Conservation (phyloP, 2,113 vertebrate species). For the Paralichthys olivaceus region DNA sequence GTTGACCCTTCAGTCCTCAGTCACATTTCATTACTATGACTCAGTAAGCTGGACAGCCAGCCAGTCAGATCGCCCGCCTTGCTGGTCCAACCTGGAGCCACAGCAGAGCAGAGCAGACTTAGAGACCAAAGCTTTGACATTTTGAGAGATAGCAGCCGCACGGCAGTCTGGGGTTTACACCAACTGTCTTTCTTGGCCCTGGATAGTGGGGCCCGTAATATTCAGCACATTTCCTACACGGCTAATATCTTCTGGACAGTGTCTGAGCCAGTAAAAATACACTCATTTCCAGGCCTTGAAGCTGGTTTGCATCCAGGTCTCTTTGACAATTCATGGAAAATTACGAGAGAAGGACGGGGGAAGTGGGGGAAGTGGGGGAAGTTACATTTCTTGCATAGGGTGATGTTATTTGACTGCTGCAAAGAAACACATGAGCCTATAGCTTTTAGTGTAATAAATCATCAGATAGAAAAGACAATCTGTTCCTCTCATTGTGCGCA, state of each 20-base stretch:
- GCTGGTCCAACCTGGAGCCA: slow-evolving; percentile 47
- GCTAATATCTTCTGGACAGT: slow-evolving; percentile 83
- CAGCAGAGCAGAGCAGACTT: slow-evolving; percentile 59
- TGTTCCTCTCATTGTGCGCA: neutral
- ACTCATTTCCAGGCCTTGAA: slow-evolving; percentile 70
- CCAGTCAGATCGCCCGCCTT: slow-evolving; percentile 33
- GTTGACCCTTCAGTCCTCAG: slow-evolving; percentile 68
- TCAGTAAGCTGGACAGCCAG: slow-evolving; percentile 65
- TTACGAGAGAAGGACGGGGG: slow-evolving; percentile 42
- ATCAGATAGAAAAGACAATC: slow-evolving; percentile 24
- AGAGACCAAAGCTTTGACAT: slow-evolving; percentile 71
- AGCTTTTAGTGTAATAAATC: slow-evolving; percentile 59
- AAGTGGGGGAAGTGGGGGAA: slow-evolving; percentile 20
- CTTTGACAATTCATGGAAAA: slow-evolving; percentile 78
- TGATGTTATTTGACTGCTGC: slow-evolving; percentile 63
- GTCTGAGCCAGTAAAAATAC: slow-evolving; percentile 82
- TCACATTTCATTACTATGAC: slow-evolving; percentile 81
- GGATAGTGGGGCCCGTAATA: slow-evolving; percentile 70
- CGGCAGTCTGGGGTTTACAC: slow-evolving; percentile 77
- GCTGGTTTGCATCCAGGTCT: slow-evolving; percentile 70
- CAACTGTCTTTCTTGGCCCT: slow-evolving; percentile 82
- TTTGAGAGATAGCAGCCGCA: slow-evolving; percentile 78
- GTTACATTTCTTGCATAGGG: slow-evolving; percentile 50
- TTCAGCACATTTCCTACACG: slow-evolving; percentile 84
- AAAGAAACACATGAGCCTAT: slow-evolving; percentile 49